Percentiles rank a stretch among this genome's conserved stretches.
phyloP scores from a whole-genome alignment of 2,113 vertebrate species.

The Aptenodytes forsteri region DNA sequence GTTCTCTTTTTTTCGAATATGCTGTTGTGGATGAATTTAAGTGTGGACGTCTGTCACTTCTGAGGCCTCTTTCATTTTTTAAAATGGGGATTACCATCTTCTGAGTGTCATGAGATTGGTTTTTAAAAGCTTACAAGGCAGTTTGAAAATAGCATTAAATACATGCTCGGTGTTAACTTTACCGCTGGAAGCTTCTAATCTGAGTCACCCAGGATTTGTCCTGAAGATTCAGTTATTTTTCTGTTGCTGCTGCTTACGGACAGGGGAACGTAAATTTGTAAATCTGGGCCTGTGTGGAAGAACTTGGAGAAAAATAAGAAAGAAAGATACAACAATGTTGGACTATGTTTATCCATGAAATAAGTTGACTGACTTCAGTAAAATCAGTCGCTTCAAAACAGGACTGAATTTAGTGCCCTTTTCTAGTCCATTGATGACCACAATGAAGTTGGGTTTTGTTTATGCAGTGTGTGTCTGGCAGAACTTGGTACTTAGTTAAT shows the following conservation, averaged over 20 bases:
- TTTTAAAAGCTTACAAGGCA: neutral
- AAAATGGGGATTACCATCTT: neutral
- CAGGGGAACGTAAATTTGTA: constrained; percentile 46
- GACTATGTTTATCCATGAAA: neutral
- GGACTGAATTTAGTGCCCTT: neutral
- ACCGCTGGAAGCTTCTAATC: constrained; percentile 14
- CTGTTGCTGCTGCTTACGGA: constrained; percentile 52
- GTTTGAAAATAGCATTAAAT: constrained; percentile 17
- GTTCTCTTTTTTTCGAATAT: neutral
- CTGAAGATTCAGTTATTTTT: constrained; percentile 58
- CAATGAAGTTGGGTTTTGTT: neutral
- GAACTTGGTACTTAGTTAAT: neutral
- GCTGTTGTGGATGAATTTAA: neutral
- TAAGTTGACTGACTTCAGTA: neutral
- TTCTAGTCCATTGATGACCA: neutral
- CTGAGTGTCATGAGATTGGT: rapidly evolving
- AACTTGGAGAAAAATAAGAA: constrained; percentile 58
- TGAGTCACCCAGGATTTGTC: constrained; percentile 44
- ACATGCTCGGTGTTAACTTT: neutral
- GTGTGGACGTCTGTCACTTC: neutral
- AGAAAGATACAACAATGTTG: neutral
- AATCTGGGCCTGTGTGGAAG: constrained; percentile 47
- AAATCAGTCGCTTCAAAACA: neutral
- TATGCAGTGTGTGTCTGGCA: neutral
- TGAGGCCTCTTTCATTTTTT: neutral